These are phyloP conservation scores for Perdita meconis DNA, from an alignment of 2,888 invertebrate genomes.

Conservation along the genomic window DNA sequence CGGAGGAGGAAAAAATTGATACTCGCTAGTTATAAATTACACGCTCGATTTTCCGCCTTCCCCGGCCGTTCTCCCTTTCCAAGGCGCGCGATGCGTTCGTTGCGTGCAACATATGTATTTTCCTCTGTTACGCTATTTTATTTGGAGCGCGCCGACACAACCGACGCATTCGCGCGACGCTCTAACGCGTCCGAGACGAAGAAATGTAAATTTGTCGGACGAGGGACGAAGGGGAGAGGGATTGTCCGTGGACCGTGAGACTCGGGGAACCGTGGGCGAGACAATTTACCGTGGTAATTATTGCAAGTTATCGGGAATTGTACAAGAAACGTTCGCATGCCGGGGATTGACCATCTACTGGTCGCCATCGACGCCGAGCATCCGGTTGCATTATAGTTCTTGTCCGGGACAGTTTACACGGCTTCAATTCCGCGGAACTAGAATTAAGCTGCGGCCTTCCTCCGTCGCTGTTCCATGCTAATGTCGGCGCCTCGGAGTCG, in stretches of 20 bases:
- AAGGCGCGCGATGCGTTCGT: constrained; percentile 36
- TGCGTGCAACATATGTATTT: constrained; percentile 43
- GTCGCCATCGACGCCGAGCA: constrained; percentile 31
- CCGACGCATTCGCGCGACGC: constrained; percentile 1
- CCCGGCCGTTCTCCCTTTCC: constrained; percentile 13
- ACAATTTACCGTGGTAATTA: constrained; percentile 59
- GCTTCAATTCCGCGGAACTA: constrained; percentile 28
- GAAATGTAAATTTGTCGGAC: constrained; percentile 57
- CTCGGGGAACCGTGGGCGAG: constrained; percentile 25
- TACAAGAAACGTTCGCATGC: constrained; percentile 52
- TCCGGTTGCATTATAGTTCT: constrained; percentile 47
- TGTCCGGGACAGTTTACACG: constrained; percentile 8
- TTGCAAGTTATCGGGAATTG: constrained; percentile 60
- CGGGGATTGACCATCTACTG: constrained; percentile 44
- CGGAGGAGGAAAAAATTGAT: constrained; percentile 12
- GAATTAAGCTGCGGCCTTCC: constrained; percentile 19
- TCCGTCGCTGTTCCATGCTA: not conserved
- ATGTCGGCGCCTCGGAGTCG: not conserved
- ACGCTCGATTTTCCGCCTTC: constrained; percentile 52
- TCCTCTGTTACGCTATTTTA: constrained; percentile 22
- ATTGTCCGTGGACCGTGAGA: constrained; percentile 7
- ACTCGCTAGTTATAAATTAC: constrained; percentile 45
- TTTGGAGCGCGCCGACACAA: constrained; percentile 16
- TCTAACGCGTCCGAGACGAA: constrained; percentile 30
- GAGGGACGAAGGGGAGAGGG: too few species aligned